Conservation (phyloP, 2,888 invertebrate species). For the Oscheius sp. region DNA sequence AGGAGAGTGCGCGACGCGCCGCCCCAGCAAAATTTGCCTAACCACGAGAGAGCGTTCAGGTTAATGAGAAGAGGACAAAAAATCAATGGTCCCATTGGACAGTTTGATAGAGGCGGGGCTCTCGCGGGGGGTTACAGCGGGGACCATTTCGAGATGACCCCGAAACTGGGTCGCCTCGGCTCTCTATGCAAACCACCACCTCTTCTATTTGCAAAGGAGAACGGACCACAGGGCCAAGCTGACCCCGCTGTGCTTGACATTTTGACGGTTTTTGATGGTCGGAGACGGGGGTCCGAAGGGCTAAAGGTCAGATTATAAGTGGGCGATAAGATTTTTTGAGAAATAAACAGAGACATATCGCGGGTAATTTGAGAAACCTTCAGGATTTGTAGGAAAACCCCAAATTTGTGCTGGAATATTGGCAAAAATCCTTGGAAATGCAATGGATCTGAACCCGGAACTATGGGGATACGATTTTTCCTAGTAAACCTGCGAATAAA, state of each 20-base stretch:
- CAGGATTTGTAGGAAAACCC: not conserved
- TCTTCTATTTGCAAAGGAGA: not conserved
- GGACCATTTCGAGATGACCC: conserved; percentile 1
- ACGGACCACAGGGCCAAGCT: not conserved
- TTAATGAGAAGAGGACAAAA: conserved; percentile 28
- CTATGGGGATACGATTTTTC: no score
- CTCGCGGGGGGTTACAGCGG: conserved; percentile 8
- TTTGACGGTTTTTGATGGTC: not conserved
- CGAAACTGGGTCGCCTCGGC: not conserved
- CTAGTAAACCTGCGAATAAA: no score
- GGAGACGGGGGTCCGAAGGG: not conserved
- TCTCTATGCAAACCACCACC: not conserved
- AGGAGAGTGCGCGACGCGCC: conserved; percentile 16
- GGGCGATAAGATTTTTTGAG: no score
- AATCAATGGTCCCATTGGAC: conserved; percentile 15
- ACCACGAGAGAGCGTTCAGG: conserved; percentile 14
- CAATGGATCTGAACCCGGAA: no score
- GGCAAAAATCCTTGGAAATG: no score
- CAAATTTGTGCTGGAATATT: no score
- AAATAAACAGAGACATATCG: no score
- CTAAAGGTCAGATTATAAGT: conserved; percentile 18
- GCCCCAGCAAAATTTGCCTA: conserved; percentile 5
- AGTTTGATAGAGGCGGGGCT: no score
- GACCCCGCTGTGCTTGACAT: not conserved
- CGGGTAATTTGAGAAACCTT: no score